A percentile compares a stretch with the other conserved stretches of the same genome.
These are phyloP conservation scores for Steinernema scapterisci DNA, from an alignment of 2,888 invertebrate genomes.

Conservation along the genomic window DNA sequence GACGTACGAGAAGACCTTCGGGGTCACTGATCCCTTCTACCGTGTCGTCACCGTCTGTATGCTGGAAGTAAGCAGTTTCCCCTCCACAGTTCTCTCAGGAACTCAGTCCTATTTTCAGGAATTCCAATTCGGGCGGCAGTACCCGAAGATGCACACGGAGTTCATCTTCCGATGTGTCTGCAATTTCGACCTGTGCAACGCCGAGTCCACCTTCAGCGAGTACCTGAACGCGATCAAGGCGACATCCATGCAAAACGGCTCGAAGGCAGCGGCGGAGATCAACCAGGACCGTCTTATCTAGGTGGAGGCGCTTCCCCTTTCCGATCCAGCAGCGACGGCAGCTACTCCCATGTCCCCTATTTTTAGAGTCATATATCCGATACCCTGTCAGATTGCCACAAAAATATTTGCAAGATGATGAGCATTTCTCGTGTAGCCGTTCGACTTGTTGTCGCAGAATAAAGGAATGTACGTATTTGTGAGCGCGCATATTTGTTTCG, in stretches of 20 bases:
- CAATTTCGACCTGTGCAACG: constrained; percentile 53
- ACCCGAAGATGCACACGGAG: constrained; percentile 42
- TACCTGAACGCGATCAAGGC: constrained; percentile 38
- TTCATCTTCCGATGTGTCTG: constrained; percentile 59
- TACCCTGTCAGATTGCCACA: no score
- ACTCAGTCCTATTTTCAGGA: constrained; percentile 42
- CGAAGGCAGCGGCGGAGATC: neutral
- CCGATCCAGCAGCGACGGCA: no score
- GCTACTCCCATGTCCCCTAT: no score
- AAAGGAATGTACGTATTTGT: no score
- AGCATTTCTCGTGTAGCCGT: no score
- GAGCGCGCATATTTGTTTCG: no score
- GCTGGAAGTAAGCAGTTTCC: constrained; percentile 51
- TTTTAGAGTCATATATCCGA: no score
- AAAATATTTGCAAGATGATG: no score
- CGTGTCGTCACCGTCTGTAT: constrained; percentile 55
- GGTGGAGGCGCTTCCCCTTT: no score
- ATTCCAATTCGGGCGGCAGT: constrained; percentile 50
- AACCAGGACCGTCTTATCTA: neutral
- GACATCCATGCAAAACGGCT: neutral
- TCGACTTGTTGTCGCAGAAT: no score
- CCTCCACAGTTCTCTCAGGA: no score
- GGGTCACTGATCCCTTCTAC: constrained; percentile 41
- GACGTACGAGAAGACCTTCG: constrained; percentile 49
- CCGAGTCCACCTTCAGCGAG: constrained; percentile 40